Evolutionary conservation across 64 coral and sea anemone species (phyloP).

Genomic region (Montipora capricornis): DNA sequence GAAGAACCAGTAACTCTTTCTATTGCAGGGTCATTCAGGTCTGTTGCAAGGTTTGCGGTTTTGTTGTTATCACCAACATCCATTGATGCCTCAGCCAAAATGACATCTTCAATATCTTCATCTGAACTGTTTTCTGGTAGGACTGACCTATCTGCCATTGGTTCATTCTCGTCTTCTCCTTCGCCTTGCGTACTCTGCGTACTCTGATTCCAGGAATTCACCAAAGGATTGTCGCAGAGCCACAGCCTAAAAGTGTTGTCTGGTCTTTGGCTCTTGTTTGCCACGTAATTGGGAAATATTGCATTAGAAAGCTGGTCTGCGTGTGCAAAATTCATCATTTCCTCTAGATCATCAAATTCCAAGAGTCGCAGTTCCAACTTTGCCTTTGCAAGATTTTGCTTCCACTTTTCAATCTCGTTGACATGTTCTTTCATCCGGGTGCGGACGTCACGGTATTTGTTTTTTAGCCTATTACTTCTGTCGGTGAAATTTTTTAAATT

Average conservation of each 20-base stretch:
- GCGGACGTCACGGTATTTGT: too few relatives aligned
- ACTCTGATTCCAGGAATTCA: background rate
- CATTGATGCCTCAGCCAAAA: background rate
- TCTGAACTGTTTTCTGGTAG: background rate
- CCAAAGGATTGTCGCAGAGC: background rate
- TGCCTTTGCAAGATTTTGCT: too few relatives aligned
- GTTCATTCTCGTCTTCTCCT: too few relatives aligned
- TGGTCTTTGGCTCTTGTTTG: background rate
- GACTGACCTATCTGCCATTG: background rate
- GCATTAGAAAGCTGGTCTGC: background rate
- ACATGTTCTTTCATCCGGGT: too few relatives aligned
- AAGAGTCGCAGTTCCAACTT: too few relatives aligned
- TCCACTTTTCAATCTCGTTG: too few relatives aligned
- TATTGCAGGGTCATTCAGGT: background rate
- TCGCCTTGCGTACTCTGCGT: background rate
- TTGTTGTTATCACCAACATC: background rate
- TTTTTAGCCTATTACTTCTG: too few relatives aligned
- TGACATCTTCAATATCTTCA: too few relatives aligned
- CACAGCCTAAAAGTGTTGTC: slow-evolving; percentile 1
- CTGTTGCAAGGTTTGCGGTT: background rate
- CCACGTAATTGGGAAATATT: background rate
- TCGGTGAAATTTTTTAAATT: background rate
- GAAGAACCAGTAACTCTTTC: background rate
- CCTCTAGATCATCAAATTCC: background rate
- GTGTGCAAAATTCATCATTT: background rate